A percentile compares a stretch with the other conserved stretches of the same genome.
phyloP scores from a whole-genome alignment of 2,113 vertebrate species.

The Guaruba guarouba region DNA sequence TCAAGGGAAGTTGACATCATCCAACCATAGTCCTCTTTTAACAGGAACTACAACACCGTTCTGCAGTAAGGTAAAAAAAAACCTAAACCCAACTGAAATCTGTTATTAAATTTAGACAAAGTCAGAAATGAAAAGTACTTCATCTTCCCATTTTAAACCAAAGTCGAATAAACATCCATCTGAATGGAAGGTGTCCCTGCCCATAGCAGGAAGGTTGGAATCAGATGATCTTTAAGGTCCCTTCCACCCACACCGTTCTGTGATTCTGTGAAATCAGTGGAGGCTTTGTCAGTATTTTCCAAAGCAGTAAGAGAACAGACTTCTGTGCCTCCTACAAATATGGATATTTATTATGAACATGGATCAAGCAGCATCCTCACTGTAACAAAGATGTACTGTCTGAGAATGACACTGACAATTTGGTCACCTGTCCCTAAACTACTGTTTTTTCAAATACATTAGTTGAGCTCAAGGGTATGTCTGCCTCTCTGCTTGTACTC shows the following conservation, averaged over 20 bases:
- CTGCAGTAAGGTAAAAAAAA: not conserved
- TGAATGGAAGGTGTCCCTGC: not conserved
- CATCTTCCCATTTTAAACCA: not conserved
- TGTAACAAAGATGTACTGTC: not conserved
- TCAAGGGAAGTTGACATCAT: not conserved
- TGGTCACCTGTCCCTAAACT: not conserved
- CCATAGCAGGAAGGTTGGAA: not conserved
- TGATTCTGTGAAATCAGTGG: not conserved
- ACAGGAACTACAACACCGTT: not conserved
- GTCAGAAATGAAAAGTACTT: not conserved
- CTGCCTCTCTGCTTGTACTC: not conserved
- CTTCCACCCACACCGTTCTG: not conserved
- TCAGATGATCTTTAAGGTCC: not conserved
- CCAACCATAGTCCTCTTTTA: not conserved
- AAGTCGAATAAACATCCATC: not conserved
- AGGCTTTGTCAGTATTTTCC: not conserved
- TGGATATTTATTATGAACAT: not conserved
- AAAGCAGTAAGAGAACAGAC: not conserved
- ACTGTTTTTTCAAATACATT: not conserved
- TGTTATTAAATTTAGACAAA: not conserved
- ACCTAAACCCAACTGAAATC: not conserved
- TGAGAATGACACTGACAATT: not conserved
- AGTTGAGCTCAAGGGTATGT: not conserved
- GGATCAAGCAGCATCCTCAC: not conserved
- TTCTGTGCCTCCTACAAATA: not conserved